Evolutionary conservation across 2,113 vertebrate genomes (phyloP).

Genomic region (Martes martes): DNA sequence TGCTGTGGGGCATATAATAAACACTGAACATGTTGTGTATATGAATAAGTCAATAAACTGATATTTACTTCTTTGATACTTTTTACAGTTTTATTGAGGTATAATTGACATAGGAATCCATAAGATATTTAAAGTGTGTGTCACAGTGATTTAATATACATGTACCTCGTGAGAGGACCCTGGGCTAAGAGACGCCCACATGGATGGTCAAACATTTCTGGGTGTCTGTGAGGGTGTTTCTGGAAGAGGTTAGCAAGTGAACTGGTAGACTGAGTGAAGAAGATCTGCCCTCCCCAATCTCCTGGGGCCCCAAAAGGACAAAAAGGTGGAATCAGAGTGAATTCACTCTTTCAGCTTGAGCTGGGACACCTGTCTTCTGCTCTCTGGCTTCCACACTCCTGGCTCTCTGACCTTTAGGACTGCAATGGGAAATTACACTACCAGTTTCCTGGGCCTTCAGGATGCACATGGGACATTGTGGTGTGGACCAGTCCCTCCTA

Average conservation of each 20-base stretch:
- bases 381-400: not conserved
- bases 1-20: fast-evolving
- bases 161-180: not conserved
- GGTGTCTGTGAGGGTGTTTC: not conserved
- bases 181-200: not conserved
- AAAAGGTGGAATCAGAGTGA: not conserved
- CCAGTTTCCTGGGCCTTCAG: not conserved
- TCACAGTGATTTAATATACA: not conserved
- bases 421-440: not conserved
- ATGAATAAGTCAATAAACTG: not conserved
- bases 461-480: too few relatives aligned
- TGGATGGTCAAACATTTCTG: not conserved
- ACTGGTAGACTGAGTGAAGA: not conserved
- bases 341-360: not conserved
- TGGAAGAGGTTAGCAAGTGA: not conserved
- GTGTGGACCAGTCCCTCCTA: not conserved
- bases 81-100: not conserved
- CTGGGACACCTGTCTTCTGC: not conserved
- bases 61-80: not conserved
- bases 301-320: not conserved
- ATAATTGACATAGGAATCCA: too few relatives aligned
- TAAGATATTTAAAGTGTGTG: not conserved
- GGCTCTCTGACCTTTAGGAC: not conserved
- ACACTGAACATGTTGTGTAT: fast-evolving
- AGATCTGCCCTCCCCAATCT: not conserved